Evolutionary conservation across 2,888 invertebrate genomes (phyloP).

Genomic region (Synergus itoensis): DNA sequence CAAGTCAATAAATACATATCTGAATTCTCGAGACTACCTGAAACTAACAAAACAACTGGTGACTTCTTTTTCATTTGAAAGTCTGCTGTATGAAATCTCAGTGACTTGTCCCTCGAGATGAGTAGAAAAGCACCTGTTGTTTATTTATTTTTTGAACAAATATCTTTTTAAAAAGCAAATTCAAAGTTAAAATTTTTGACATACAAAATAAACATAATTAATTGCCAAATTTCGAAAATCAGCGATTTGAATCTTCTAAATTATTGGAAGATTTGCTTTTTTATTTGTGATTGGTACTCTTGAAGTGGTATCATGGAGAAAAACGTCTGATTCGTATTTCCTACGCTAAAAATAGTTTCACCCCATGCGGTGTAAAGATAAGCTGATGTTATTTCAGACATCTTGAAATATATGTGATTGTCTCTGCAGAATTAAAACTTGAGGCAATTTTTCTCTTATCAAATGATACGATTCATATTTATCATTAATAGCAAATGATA

Average conservation of each 20-base stretch:
- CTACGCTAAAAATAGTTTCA: constrained; percentile 50
- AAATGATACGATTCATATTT: not conserved
- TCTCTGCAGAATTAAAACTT: constrained; percentile 14
- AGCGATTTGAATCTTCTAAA: not conserved
- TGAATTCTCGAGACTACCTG: too few species aligned
- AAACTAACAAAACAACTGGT: too few species aligned
- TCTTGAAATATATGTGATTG: constrained; percentile 33
- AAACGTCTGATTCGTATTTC: constrained; percentile 37
- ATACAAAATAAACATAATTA: too few species aligned
- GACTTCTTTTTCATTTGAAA: not conserved
- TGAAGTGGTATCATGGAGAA: constrained; percentile 33
- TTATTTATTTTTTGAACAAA: too few species aligned
- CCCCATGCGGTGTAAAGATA: constrained; percentile 54
- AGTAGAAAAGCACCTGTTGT: too few species aligned
- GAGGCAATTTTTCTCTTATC: not conserved
- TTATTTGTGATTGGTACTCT: constrained; percentile 25
- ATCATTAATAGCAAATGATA: not conserved
- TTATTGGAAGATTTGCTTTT: constrained; percentile 24
- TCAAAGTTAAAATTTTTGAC: too few species aligned
- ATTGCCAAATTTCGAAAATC: not conserved
- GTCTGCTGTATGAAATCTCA: too few species aligned
- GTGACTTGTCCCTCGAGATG: too few species aligned
- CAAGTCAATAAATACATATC: too few species aligned
- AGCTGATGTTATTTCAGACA: constrained; percentile 56
- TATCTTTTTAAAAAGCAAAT: too few species aligned